Percentiles rank a stretch among this genome's conserved stretches.
phyloP scores from a whole-genome alignment of 2,888 invertebrate genomes.

The Liodrosophila aerea region DNA sequence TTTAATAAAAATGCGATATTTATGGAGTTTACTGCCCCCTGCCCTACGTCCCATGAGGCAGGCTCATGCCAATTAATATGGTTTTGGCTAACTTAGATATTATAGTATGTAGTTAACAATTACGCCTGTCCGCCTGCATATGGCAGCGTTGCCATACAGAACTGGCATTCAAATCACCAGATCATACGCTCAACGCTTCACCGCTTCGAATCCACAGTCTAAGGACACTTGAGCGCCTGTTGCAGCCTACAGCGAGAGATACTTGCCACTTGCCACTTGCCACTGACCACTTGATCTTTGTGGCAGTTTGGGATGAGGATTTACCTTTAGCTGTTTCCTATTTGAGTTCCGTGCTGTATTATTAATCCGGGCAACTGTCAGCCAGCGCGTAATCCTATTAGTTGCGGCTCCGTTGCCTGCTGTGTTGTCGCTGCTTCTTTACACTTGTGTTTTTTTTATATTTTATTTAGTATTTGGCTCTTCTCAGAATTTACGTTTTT shows the following conservation, averaged over 20 bases:
- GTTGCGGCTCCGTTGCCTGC: slow-evolving; percentile 43
- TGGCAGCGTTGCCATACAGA: slow-evolving; percentile 11
- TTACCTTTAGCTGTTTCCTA: slow-evolving; percentile 42
- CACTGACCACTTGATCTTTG: background rate
- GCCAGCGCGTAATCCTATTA: slow-evolving; percentile 69
- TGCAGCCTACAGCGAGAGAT: slow-evolving; percentile 2
- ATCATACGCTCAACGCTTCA: slow-evolving; percentile 18
- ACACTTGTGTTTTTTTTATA: slow-evolving; percentile 6
- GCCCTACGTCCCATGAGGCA: slow-evolving; percentile 11
- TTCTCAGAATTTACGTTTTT: slow-evolving; percentile 5
- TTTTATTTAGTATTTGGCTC: slow-evolving; percentile 12
- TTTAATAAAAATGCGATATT: slow-evolving; percentile 72
- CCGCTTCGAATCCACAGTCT: background rate
- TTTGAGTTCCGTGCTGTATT: slow-evolving; percentile 7
- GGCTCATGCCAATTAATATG: slow-evolving; percentile 64
- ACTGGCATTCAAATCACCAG: slow-evolving; percentile 37
- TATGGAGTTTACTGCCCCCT: slow-evolving; percentile 65
- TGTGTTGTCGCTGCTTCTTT: slow-evolving; percentile 6
- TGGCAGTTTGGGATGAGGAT: slow-evolving; percentile 5
- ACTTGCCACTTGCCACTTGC: slow-evolving; percentile 2
- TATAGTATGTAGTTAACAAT: slow-evolving; percentile 64
- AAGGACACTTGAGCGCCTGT: slow-evolving; percentile 31
- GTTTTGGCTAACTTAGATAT: slow-evolving; percentile 56
- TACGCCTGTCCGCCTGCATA: slow-evolving; percentile 33
- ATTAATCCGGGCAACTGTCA: slow-evolving; percentile 60